phyloP scores from a whole-genome alignment of 2,888 invertebrate species.

The Chrysolina americana region DNA sequence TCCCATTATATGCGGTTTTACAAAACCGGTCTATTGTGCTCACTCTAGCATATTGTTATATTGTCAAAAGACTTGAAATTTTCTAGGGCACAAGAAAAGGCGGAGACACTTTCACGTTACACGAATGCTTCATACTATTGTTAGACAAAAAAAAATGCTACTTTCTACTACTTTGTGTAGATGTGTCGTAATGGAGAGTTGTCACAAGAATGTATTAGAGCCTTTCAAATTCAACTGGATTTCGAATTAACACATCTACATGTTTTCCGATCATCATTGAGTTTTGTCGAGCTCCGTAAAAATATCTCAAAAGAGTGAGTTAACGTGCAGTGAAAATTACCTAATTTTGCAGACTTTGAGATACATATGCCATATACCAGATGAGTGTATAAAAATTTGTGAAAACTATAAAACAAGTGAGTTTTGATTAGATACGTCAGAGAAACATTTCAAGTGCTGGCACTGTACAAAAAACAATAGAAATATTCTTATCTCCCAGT shows the following conservation, averaged over 20 bases:
- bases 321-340: too few relatives aligned
- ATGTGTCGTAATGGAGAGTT: constrained; percentile 1
- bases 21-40: constrained; percentile 7
- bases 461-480: too few relatives aligned
- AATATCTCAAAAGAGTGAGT: too few relatives aligned
- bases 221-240: neutral
- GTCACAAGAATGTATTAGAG: neutral
- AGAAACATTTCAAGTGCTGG: too few relatives aligned
- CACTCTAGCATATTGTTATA: constrained; percentile 10
- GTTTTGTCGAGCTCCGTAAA: too few relatives aligned
- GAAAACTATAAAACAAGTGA: too few relatives aligned
- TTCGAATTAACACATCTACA: neutral
- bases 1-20: constrained; percentile 15
- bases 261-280: too few relatives aligned
- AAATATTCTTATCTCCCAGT: too few relatives aligned
- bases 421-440: too few relatives aligned
- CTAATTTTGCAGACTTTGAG: too few relatives aligned
- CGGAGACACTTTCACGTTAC: constrained; percentile 22
- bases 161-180: constrained; percentile 26
- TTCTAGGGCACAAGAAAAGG: constrained; percentile 27
- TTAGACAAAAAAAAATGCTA: constrained; percentile 10
- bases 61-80: constrained; percentile 14
- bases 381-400: too few relatives aligned
- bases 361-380: too few relatives aligned
- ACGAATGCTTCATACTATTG: constrained; percentile 11